Conservation (phyloP, 2,888 invertebrate species). For the Leucoma salicis region DNA sequence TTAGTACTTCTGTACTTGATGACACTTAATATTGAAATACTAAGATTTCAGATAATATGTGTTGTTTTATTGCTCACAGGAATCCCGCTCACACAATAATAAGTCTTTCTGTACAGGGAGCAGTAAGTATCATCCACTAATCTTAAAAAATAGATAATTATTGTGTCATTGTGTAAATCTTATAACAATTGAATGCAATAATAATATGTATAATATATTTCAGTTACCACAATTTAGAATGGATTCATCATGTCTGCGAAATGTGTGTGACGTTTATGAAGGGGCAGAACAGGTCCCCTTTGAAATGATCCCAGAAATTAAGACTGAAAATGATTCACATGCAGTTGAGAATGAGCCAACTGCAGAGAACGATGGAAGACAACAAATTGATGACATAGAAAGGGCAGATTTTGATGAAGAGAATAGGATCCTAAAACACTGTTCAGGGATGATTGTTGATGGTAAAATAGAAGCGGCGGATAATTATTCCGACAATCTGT, state of each 20-base stretch:
- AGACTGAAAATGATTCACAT: conserved; percentile 59
- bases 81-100: conserved; percentile 44
- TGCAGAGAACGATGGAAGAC: conserved; percentile 44
- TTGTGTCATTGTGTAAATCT: not conserved
- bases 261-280: conserved; percentile 57
- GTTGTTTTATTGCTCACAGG: conserved; percentile 25
- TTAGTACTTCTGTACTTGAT: conserved; percentile 18
- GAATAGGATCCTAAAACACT: conserved; percentile 68
- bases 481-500: conserved; percentile 57
- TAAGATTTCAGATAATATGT: not conserved
- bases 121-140: conserved; percentile 19
- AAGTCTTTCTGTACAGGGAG: conserved; percentile 23
- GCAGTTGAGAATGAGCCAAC: conserved; percentile 41
- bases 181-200: not conserved
- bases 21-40: conserved; percentile 9
- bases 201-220: conserved; percentile 8
- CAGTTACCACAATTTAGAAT: conserved; percentile 49
- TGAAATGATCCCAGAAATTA: conserved; percentile 56
- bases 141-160: not conserved
- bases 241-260: conserved; percentile 73
- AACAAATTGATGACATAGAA: conserved; percentile 70
- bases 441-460: conserved; percentile 67
- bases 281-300: conserved; percentile 48
- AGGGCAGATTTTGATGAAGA: conserved; percentile 75
- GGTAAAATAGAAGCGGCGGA: conserved; percentile 51